These are phyloP conservation scores for Thunnus maccoyii DNA, from an alignment of 2,113 vertebrate species.

Conservation along the genomic window DNA sequence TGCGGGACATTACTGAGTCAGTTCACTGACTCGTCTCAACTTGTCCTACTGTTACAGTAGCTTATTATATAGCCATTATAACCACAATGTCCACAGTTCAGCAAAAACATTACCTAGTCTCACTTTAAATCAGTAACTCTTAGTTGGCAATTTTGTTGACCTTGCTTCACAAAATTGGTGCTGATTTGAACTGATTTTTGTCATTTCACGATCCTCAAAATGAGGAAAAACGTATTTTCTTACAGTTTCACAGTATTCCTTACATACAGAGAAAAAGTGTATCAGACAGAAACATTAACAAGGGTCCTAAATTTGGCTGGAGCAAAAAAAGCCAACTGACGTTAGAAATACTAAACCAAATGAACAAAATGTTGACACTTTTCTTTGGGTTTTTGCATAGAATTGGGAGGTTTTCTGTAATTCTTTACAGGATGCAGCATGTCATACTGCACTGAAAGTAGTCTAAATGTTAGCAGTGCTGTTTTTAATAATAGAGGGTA, in stretches of 20 bases:
- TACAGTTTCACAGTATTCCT: constrained; percentile 46
- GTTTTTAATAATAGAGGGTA: neutral
- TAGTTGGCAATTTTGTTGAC: neutral
- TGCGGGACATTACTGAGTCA: too few species aligned
- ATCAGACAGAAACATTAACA: neutral
- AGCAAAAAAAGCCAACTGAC: neutral
- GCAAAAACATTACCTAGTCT: constrained; percentile 41
- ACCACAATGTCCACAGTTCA: neutral
- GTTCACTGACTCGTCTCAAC: neutral
- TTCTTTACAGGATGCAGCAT: constrained; percentile 2
- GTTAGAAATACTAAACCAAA: neutral
- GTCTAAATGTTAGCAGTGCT: neutral
- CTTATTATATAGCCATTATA: neutral
- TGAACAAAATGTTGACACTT: neutral
- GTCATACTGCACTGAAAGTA: constrained; percentile 39
- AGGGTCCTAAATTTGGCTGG: neutral
- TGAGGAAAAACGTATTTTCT: neutral
- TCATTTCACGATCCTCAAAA: too few species aligned
- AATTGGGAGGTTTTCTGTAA: constrained; percentile 23
- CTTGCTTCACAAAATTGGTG: constrained; percentile 22
- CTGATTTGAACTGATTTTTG: constrained; percentile 2
- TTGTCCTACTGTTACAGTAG: neutral
- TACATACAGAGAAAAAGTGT: constrained; percentile 37
- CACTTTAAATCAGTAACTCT: constrained; percentile 42
- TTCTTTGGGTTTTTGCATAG: constrained; percentile 58